A percentile compares a stretch with the other conserved stretches of the same genome.
Evolutionary conservation across 2,797 vertebrate genomes (phyloP).

Genomic region (Hafferia zeledoni): DNA sequence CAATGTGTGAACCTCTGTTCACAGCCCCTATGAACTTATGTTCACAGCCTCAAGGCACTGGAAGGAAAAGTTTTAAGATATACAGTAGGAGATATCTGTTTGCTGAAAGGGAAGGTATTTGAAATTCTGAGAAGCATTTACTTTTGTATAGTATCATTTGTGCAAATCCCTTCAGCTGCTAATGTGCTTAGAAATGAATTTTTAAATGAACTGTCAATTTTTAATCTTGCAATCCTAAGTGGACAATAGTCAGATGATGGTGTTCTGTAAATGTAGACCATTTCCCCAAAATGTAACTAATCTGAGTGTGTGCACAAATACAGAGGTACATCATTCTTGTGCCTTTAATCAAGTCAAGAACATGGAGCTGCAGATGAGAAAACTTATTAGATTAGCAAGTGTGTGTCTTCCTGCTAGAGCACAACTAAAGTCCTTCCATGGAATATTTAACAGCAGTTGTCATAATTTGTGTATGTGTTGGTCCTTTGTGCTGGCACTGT

Average conservation of each 20-base stretch:
- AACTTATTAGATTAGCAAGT: background rate
- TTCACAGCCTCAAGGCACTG: background rate
- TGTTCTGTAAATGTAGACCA: background rate
- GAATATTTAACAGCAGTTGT: background rate
- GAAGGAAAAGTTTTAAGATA: background rate
- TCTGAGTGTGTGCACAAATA: background rate
- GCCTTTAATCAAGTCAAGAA: background rate
- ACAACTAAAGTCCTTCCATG: background rate
- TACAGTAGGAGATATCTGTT: background rate
- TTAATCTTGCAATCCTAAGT: slow-evolving; percentile 5
- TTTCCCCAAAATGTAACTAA: background rate
- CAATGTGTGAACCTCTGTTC: background rate
- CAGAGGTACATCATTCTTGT: background rate
- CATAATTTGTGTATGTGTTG: background rate
- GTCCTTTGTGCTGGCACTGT: background rate
- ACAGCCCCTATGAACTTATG: background rate
- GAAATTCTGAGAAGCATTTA: slow-evolving; percentile 21
- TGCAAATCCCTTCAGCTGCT: slow-evolving; percentile 32
- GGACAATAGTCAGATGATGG: background rate
- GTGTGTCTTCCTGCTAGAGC: background rate
- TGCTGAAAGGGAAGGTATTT: slow-evolving; percentile 4
- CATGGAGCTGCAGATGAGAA: background rate
- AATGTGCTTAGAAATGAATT: slow-evolving; percentile 33
- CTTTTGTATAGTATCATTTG: background rate
- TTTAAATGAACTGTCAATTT: slow-evolving; percentile 37